Base-by-base conservation (phyloP, 1,140 invertebrate species). In the Schlechtendalia chinensis region DNA sequence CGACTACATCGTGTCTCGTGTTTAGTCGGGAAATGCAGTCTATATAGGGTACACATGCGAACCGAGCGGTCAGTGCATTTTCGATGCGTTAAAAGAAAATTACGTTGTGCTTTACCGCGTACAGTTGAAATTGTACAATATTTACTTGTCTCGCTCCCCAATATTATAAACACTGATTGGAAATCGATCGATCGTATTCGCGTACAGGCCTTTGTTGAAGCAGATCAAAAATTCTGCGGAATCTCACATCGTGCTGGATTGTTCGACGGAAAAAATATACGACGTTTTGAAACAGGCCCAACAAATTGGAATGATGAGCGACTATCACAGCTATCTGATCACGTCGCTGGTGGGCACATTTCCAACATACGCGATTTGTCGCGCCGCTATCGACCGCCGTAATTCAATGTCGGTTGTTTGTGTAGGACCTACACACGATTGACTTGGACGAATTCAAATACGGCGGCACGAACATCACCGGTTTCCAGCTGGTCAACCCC, bases 231-330 rank as follows among this genome's bases (percentile, higher is more conserved):
- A 93, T 84, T 93, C 92, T 1, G 93, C 93, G 0, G 95, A 97
- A 86, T 93, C 93, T 1, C 93, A 96, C 84, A 95, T 98, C 81
- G 92, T 98, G 5, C 87, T 98, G 27, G 96, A 98, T 86, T 97
- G 96, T 84, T 90, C 91, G 11, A 93, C 91, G 0, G 92, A 95
- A 71, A 91, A 92, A 83, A 93, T 96, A 81, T 91, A 93, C 82
- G 90, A 93, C 75, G 91, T 96, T 11, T 86, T 97, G 59, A 95
- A 95, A 84, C 94, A 96, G 87, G 95, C 95, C 5, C 95, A 97
- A 87, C 94, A 97, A 87, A 94, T 96, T 71, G 95, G 95, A 54
- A 95, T 96, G 93, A 95, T 96, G 93, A 96, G 93, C 56, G 94
- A 95, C 85, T 94, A 95, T 84, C 93, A 96, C 85, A 95, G 93